Evolutionary conservation across 2,888 invertebrate species (phyloP), one percentile per base, ranked within the genome.

Genomic region (Drosophila mimetica): DNA sequence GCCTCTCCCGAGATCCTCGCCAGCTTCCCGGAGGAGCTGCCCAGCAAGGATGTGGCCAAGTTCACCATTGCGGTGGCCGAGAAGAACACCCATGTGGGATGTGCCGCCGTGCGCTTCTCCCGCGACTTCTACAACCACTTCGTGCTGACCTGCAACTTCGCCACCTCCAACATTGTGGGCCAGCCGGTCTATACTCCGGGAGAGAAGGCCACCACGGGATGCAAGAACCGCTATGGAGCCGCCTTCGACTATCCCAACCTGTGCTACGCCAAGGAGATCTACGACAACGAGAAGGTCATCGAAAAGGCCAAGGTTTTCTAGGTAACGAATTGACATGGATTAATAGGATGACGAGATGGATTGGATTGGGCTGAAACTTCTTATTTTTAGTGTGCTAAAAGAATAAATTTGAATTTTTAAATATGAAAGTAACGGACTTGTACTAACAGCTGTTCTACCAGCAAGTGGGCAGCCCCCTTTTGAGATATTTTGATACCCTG

Each of bases 191-290:
- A 75, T 32, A 63, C 60, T 1, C 51, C 75, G 9, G 75, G 75
- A 16, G 74, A 74, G 28, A 74, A 74, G 57, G 5, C 71, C 9
- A 60, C 63, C 25, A 37, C 46, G 13, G 75, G 72, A 5, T 75
- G 75, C 64, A 60, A 57, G 57, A 75, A 74, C 34, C 73, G 69
- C 18, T 74, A 74, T 20, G 75, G 75, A 4, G 78, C 76, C 13
- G 76, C 76, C 57, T 76, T 64, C 11, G 76, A 76, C 25, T 78
- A 75, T 51, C 76, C 76, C 42, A 78, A 76, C 52, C 48, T 76
- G 51, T 76, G 76, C 46, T 77, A 75, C 14, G 78, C 76, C 52
- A 78, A 78, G 58, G 78, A 76, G 65, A 76, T 76, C 20, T 75
- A 76, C 20, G 75, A 76, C 42, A 76, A 76, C 37, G 74, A 76